Evolutionary conservation across 2,888 invertebrate species (phyloP).

Genomic region (Pyrochroa serraticornis): DNA sequence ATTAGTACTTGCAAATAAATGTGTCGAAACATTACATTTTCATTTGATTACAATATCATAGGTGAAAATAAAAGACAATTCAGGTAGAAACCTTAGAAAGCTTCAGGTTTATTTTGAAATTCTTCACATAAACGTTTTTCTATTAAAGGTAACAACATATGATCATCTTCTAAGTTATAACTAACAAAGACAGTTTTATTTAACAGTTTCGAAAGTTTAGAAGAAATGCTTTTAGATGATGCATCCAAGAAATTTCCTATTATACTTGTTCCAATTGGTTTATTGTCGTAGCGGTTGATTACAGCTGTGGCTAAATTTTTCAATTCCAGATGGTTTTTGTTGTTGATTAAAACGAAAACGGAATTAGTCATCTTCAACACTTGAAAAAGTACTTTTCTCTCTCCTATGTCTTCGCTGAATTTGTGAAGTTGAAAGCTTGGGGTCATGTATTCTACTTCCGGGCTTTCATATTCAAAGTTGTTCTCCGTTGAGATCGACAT

Average conservation of each 20-base stretch:
- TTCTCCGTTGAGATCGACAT: background rate
- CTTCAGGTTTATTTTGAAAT: conserved; percentile 53
- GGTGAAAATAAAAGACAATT: background rate
- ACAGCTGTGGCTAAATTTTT: conserved; percentile 56
- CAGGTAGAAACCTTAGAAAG: conserved; percentile 42
- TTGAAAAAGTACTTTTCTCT: conserved; percentile 53
- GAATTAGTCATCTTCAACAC: conserved; percentile 58
- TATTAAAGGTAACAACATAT: conserved; percentile 48
- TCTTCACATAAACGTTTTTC: conserved; percentile 57
- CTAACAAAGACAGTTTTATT: conserved; percentile 60
- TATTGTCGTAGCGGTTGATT: conserved; percentile 41
- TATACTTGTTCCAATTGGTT: conserved; percentile 53
- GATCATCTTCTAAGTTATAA: conserved; percentile 57
- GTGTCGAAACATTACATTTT: conserved; percentile 37
- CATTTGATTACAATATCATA: conserved; percentile 1
- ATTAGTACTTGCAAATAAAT: conserved; percentile 50
- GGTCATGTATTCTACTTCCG: conserved; percentile 20
- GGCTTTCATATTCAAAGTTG: background rate
- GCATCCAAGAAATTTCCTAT: conserved; percentile 53
- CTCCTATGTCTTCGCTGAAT: conserved; percentile 51
- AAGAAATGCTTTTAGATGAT: conserved; percentile 34
- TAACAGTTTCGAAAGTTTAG: conserved; percentile 54
- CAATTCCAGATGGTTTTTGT: conserved; percentile 49
- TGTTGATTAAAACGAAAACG: conserved; percentile 58
- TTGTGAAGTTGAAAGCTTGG: conserved; percentile 49